A percentile compares a stretch with the other conserved stretches of the same genome.
phyloP scores from a whole-genome alignment of 23 tunicate species.

The Trididemnum miniatum region DNA sequence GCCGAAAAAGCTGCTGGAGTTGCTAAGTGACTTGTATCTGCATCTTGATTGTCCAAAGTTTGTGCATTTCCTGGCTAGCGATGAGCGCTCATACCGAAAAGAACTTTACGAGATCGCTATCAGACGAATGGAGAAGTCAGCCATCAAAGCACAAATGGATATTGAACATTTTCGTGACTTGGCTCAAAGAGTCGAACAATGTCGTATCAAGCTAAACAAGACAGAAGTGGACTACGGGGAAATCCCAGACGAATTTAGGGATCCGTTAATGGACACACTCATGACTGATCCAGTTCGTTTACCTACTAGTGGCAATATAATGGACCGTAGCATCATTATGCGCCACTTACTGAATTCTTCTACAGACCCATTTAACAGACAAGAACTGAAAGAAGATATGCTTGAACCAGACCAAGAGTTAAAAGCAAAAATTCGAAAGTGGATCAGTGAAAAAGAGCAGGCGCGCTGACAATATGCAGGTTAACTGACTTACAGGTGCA shows the following conservation, averaged over 20 bases:
- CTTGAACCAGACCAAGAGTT: slow-evolving; percentile 64
- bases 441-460: slow-evolving; percentile 44
- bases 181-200: slow-evolving; percentile 50
- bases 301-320: slow-evolving; percentile 87
- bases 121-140: slow-evolving; percentile 60
- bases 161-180: slow-evolving; percentile 50
- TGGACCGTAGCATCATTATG: slow-evolving; percentile 85
- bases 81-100: slow-evolving; percentile 78
- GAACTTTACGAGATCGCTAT: slow-evolving; percentile 72
- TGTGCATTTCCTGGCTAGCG: slow-evolving; percentile 77
- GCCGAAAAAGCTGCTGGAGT: slow-evolving; percentile 78
- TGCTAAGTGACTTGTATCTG: slow-evolving; percentile 76
- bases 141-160: slow-evolving; percentile 59
- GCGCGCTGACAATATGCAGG: neutral
- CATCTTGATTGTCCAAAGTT: slow-evolving; percentile 83
- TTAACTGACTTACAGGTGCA: too few species aligned
- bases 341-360: slow-evolving; percentile 89
- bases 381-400: slow-evolving; percentile 76
- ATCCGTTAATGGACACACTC: slow-evolving; percentile 95
- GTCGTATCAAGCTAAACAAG: slow-evolving; percentile 50
- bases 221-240: slow-evolving; percentile 81
- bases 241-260: slow-evolving; percentile 87
- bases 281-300: slow-evolving; percentile 92
- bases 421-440: slow-evolving; percentile 44
- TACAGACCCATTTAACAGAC: slow-evolving; percentile 94